Evolutionary conservation across 2,113 vertebrate genomes (phyloP).

Genomic region (Nanger granti): DNA sequence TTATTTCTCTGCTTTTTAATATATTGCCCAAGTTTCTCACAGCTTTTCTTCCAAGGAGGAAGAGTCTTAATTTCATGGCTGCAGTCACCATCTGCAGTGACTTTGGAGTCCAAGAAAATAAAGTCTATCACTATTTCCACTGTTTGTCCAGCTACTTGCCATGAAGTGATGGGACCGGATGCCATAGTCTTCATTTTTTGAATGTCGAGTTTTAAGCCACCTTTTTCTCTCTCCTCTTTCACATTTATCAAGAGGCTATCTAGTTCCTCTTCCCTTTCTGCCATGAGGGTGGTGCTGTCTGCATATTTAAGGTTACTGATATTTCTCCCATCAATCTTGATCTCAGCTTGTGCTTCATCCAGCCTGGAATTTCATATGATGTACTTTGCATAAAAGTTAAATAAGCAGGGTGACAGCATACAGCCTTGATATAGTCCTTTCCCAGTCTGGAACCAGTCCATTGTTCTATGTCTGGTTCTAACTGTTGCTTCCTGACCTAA

Average conservation of each 20-base stretch:
- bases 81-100: not conserved
- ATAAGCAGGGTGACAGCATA: not conserved
- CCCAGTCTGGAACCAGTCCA: not conserved
- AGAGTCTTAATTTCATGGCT: not conserved
- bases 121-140: not conserved
- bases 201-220: not conserved
- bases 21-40: not conserved
- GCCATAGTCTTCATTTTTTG: not conserved
- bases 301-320: not conserved
- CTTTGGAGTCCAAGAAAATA: not conserved
- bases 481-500: not conserved
- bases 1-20: not conserved
- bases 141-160: not conserved
- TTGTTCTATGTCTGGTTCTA: not conserved
- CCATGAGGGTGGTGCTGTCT: not conserved
- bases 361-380: not conserved
- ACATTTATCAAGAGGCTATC: not conserved
- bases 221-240: not conserved
- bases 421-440: not conserved
- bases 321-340: not conserved
- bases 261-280: not conserved
- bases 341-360: not conserved
- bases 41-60: not conserved
- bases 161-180: not conserved
- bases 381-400: not conserved